These are phyloP conservation scores for Gonioctena quinquepunctata DNA, from an alignment of 1,140 invertebrate species.

Conservation along the genomic window DNA sequence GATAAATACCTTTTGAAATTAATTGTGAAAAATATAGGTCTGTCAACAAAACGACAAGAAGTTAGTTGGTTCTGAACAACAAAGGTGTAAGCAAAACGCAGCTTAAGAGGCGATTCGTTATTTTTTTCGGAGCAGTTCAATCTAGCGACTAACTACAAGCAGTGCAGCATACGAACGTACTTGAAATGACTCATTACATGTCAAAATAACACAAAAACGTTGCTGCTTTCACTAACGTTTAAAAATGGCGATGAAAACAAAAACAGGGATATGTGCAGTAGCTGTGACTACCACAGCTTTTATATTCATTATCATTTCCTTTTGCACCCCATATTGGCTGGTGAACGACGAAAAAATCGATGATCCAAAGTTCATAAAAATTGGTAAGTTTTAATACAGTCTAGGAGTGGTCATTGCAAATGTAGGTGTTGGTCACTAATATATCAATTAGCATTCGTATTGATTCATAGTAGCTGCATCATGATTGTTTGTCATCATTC, in stretches of 20 bases:
- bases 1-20: too few species aligned
- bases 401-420: constrained; percentile 28
- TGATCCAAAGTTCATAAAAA: constrained; percentile 78
- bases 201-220: neutral
- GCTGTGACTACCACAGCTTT: constrained; percentile 69
- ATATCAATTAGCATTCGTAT: too few species aligned
- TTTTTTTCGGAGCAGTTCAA: too few species aligned
- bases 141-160: too few species aligned
- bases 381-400: constrained; percentile 67
- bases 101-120: too few species aligned
- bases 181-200: neutral
- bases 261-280: constrained; percentile 72
- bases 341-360: constrained; percentile 80
- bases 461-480: too few species aligned
- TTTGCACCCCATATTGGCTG: constrained; percentile 92
- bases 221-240: neutral
- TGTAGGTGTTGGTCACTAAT: neutral
- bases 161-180: too few species aligned
- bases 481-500: too few species aligned
- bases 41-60: too few species aligned
- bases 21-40: too few species aligned
- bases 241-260: constrained; percentile 64
- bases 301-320: constrained; percentile 81
- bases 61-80: too few species aligned
- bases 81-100: too few species aligned